These are phyloP conservation scores for Pollimyrus isidori DNA, from an alignment of 2,113 vertebrate genomes.

Conservation along the genomic window DNA sequence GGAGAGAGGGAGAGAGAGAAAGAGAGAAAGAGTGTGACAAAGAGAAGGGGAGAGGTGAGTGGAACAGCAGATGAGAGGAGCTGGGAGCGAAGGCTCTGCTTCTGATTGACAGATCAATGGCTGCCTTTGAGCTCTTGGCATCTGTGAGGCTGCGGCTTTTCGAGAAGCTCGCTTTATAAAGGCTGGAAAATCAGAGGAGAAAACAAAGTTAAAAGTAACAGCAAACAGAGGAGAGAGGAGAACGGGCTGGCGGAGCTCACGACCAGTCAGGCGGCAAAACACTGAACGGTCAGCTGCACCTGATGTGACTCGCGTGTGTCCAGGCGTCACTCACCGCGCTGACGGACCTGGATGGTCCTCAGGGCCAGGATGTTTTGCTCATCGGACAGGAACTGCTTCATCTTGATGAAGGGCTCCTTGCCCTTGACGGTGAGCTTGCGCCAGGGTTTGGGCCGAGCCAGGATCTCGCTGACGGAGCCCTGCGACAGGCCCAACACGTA, in stretches of 20 bases:
- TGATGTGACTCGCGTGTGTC: background rate
- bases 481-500: conserved; percentile 95
- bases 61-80: conserved; percentile 64
- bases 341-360: conserved; percentile 95
- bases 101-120: conserved; percentile 69
- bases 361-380: conserved; percentile 97
- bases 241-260: conserved; percentile 19
- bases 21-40: conserved; percentile 28
- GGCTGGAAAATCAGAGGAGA: conserved; percentile 57
- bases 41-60: conserved; percentile 43
- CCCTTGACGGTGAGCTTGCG: conserved; percentile 97
- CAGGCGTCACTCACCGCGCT: conserved; percentile 80
- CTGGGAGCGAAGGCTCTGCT: conserved; percentile 58
- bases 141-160: conserved; percentile 57
- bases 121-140: conserved; percentile 62
- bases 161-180: conserved; percentile 59
- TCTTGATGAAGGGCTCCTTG: conserved; percentile 97
- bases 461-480: conserved; percentile 95
- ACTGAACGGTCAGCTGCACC: conserved; percentile 33
- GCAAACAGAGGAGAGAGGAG: conserved; percentile 43
- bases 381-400: conserved; percentile 97
- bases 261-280: conserved; percentile 45
- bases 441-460: conserved; percentile 97
- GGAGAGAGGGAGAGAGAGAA: conserved; percentile 49
- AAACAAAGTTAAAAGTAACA: conserved; percentile 67